A percentile compares a stretch with the other conserved stretches of the same genome.
Evolutionary conservation across 2,113 vertebrate species (phyloP).

Genomic region (Tapirus terrestris): DNA sequence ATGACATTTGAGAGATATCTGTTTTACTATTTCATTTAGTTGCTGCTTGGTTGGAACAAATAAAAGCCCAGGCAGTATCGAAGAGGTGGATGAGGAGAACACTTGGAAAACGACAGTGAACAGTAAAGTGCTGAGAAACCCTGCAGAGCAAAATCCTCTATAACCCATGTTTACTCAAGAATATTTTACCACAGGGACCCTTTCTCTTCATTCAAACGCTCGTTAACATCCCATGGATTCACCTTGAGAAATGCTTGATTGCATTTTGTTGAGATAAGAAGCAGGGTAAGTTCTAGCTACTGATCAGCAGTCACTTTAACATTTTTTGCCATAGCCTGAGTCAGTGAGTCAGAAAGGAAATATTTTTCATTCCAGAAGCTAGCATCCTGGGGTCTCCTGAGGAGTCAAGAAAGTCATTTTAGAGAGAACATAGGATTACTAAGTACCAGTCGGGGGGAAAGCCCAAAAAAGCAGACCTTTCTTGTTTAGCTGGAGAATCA

Average conservation of each 20-base stretch:
- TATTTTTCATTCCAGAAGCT: not conserved
- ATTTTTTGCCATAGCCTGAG: not conserved
- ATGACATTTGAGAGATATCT: not conserved
- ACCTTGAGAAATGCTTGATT: not conserved
- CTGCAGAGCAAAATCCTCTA: not conserved
- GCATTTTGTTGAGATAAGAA: not conserved
- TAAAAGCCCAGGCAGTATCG: not conserved
- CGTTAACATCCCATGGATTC: not conserved
- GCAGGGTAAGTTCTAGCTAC: not conserved
- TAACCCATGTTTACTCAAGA: not conserved
- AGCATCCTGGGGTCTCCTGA: not conserved
- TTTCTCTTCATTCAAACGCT: not conserved
- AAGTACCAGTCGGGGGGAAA: not conserved
- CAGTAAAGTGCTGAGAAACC: not conserved
- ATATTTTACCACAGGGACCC: not conserved
- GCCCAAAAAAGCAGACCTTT: not conserved
- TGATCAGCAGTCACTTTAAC: not conserved
- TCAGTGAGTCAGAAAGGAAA: not conserved
- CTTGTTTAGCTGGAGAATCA: not conserved
- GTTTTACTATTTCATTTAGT: not conserved
- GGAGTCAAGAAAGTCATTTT: not conserved
- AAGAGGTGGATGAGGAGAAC: not conserved
- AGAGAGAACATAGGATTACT: not conserved
- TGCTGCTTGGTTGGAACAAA: not conserved
- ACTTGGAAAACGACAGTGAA: not conserved